Conservation (phyloP, 2,113 vertebrate species). For the Pygathrix nemaeus region DNA sequence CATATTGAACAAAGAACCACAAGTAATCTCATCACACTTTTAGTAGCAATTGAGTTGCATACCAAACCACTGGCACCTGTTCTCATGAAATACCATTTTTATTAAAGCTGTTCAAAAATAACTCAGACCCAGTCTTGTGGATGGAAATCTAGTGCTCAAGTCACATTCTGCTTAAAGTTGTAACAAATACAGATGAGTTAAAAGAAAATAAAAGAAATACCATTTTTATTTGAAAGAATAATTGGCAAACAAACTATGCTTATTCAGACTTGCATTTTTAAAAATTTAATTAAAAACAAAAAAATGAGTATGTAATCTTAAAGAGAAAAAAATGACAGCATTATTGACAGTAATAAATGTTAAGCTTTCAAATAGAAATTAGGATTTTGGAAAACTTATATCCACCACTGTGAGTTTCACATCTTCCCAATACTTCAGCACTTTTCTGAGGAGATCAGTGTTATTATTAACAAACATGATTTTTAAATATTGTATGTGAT, state of each 20-base stretch:
- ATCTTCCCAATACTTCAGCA: neutral
- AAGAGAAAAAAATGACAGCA: neutral
- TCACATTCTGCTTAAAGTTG: no score
- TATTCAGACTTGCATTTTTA: neutral
- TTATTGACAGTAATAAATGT: neutral
- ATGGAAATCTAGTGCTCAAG: no score
- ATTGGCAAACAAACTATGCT: neutral
- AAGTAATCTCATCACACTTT: neutral
- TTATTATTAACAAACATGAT: neutral
- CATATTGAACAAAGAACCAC: neutral
- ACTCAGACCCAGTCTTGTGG: no score
- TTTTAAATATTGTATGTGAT: neutral
- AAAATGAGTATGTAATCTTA: neutral
- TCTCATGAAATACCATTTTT: neutral
- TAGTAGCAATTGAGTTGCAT: neutral
- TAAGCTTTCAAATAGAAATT: slow-evolving; percentile 25
- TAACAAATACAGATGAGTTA: no score
- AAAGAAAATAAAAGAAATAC: neutral
- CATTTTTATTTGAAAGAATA: slow-evolving; percentile 48
- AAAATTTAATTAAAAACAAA: neutral
- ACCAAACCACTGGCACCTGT: neutral
- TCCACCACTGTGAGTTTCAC: neutral
- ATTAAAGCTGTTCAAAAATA: neutral
- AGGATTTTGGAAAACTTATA: slow-evolving; percentile 7
- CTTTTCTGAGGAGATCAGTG: neutral